Percentiles rank a stretch among this genome's conserved stretches.
These are phyloP conservation scores for Cerceris ruficornis DNA, from an alignment of 2,888 invertebrate genomes.

Conservation along the genomic window DNA sequence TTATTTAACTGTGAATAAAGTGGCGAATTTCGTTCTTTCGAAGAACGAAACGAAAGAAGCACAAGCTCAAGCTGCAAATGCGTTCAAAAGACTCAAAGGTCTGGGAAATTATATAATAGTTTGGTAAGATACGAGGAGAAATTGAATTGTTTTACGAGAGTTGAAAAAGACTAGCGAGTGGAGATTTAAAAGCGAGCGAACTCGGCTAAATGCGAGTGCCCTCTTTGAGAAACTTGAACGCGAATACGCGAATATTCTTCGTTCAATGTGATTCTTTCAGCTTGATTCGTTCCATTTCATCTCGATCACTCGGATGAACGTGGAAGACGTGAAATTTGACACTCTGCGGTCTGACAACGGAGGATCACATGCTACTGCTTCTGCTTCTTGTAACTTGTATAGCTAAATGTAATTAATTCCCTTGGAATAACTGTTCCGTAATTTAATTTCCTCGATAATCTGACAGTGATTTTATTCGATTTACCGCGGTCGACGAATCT, in stretches of 20 bases:
- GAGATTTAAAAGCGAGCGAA: slow-evolving; percentile 13
- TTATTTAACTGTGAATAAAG: no score
- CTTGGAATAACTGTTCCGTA: slow-evolving; percentile 34
- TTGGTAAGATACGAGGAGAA: background rate
- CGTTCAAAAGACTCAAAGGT: slow-evolving; percentile 27
- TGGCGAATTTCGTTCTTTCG: no score
- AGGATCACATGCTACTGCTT: slow-evolving; percentile 9
- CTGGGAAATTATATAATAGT: slow-evolving; percentile 23
- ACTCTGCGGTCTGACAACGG: slow-evolving; percentile 9
- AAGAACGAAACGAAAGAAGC: no score
- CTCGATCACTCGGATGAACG: background rate
- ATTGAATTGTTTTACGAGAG: slow-evolving; percentile 37
- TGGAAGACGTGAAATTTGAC: slow-evolving; percentile 23
- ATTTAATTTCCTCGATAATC: slow-evolving; percentile 45
- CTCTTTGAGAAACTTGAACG: background rate
- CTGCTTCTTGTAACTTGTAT: slow-evolving; percentile 25
- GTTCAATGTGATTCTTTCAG: slow-evolving; percentile 8
- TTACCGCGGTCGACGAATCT: background rate
- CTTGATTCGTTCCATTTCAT: slow-evolving; percentile 2
- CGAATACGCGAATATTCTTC: background rate
- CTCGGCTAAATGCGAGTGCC: slow-evolving; percentile 2
- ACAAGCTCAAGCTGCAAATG: background rate
- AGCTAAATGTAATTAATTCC: slow-evolving; percentile 23
- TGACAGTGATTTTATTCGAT: slow-evolving; percentile 4
- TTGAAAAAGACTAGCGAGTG: background rate